Base-by-base conservation (phyloP, 2,888 invertebrate species). In the Plebejus argus region DNA sequence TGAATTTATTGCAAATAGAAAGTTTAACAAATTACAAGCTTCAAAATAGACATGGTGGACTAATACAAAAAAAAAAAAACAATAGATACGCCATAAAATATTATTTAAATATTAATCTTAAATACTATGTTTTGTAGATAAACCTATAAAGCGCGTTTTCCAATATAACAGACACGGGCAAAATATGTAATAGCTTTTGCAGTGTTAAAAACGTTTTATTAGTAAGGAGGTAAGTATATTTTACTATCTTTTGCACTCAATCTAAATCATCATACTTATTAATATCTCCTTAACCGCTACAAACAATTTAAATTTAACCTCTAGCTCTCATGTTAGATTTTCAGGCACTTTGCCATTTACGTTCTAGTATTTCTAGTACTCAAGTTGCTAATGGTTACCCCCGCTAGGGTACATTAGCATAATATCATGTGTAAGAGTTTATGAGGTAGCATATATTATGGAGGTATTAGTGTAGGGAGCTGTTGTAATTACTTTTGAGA, bases 351-450 rank as follows among this genome's bases (percentile, higher is more conserved):
- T 33, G 66, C 28, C 66, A 33, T 66, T 15, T 66, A 28, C 66
- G 58, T 58, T 58, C 58, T 20, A 58, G 58, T 18, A 53, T 10
- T 61, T 61, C 61, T 61, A 23, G 23, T 61, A 3, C 23, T 61
- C 66, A 28, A 66, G 28, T 66, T 15, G 66, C 66, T 66, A 66
- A 66, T 66, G 66, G 28, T 33, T 33, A 66, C 28, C 33, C 66
- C 28, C 12, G 66, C 66, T 23, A 15, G 28, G 61, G 2, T 66
- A 28, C 66, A 66, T 66, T 66, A 66, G 5, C 66, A 66, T 66
- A 66, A 66, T 33, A 33, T 66, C 10, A 61, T 61, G 61, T 23
- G 23, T 23, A 61, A 61, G 61, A 8, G 28, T 66, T 28, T 28
- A 66, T 33, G 20, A 8, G 66, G 28, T 33, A 28, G 28, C 66